Evolutionary conservation across 2,888 invertebrate genomes (phyloP), one percentile per base, ranked within the genome.

Genomic region (Macrophya alboannulata): DNA sequence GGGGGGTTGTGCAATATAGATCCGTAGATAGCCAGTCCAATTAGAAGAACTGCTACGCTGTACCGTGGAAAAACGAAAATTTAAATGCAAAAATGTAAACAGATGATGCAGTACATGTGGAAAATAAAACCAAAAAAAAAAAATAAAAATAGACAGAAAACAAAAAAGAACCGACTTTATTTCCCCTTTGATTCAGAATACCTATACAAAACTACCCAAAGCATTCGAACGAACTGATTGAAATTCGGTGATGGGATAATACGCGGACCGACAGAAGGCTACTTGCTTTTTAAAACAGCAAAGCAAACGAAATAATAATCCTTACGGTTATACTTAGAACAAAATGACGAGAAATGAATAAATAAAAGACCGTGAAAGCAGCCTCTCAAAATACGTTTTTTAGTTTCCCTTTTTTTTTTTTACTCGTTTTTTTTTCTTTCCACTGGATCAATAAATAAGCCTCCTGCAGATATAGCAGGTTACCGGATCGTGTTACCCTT

Each of bases 21-120:
- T 90, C 89, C 88, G 86, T 85, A 88, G 90, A 91, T 90, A 90
- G 89, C 87, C 87, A 77, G 89, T 90, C 88, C 90, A 90, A 91
- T 90, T 91, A 89, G 90, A 90, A 90, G 90, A 90, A 90, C 90
- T 90, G 68, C 51, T 37, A 40, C 40, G 51, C 55, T 25, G 88
- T 89, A 12, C 48, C 43, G 84, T 51, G 25, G 85, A 43, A 45
- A 21, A 74, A 45, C 21, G 45, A 43, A 74, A 74, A 74, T 74
- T 43, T 45, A 62, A 81, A 81, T 31, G 21, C 17, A 59, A 43
- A 59, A 43, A 62, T 81, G 81, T 21, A 81, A 40, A 81, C 21
- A 81, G 43, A 81, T 62, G 62, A 40, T 40, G n/a, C 59, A 37
- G 72, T 45, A 10, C 3, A 15, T 12, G 17, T 17, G n/a, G 17